Evolutionary conservation across 2,888 invertebrate genomes (phyloP), one percentile per base, ranked within the genome.

Genomic region (Cheilosia impressa): DNA sequence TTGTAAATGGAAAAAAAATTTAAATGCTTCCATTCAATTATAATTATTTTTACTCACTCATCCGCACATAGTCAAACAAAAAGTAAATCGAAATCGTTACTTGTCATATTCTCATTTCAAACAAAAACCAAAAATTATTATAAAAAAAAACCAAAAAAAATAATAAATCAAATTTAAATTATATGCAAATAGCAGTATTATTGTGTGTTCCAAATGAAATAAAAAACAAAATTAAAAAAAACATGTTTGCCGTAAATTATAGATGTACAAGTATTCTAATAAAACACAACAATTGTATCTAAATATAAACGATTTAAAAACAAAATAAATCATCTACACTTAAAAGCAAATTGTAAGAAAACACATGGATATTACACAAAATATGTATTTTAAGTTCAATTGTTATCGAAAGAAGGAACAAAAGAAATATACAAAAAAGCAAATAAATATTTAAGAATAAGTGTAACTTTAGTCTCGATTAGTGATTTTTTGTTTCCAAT

Each of bases 101-200:
- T 84, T 79, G 79, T 84, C 79, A 84, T 84, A 75, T 79, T 69
- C 52, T 79, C 22, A 75, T 79, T 79, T 84, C 15, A 75, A 73
- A 69, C 53, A 31, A 83, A 83, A 78, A 52, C 66, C 68, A 78
- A 75, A 63, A 63, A 58, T 58, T 58, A 66, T 45, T 27, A 60
- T 52, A 24, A 58, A 43, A 57, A 69, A 63, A 75, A 69, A 72
- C 38, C 52, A 76, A 79, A 52, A 58, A 47, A 47, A 73, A 66
- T 65, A 52, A 58, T 55, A 47, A 73, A 66, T 65, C 55, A 71
- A 72, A 73, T 68, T 83, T 65, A 73, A 83, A 79, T 84, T 79
- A 79, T 84, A 84, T 79, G 73, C 84, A 84, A 84, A 84, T 79
- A 84, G 84, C 84, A 84, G 84, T 79, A 84, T 84, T 84, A 84